Conservation (phyloP, 2,797 vertebrate species). For the Silurus aristotelis region DNA sequence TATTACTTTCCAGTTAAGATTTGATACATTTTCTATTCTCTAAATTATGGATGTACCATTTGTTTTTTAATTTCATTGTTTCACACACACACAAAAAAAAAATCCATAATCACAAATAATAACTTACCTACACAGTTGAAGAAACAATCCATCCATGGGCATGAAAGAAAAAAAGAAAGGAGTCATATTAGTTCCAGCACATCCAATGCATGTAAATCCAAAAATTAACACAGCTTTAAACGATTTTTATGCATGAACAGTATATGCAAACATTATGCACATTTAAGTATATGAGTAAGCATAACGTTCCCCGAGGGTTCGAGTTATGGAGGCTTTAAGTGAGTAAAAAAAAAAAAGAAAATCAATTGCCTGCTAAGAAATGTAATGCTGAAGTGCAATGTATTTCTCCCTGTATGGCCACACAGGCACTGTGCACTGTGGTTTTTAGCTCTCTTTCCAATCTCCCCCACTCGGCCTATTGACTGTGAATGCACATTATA, state of each 20-base stretch:
- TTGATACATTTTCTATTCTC: too few relatives aligned
- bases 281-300: constrained; percentile 11
- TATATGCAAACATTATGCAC: background rate
- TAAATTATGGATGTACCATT: too few relatives aligned
- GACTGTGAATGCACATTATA: constrained; percentile 28
- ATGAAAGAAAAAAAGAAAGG: constrained; percentile 34
- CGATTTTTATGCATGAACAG: background rate
- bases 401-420: background rate
- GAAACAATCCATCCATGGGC: constrained; percentile 19
- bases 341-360: background rate
- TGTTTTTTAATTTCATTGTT: too few relatives aligned
- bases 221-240: background rate
- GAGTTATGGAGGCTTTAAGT: constrained; percentile 2
- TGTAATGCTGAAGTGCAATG: background rate
- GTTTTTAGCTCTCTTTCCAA: background rate
- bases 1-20: too few relatives aligned
- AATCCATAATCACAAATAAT: constrained; percentile 1
- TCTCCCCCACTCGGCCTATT: constrained; percentile 1
- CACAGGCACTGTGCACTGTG: background rate
- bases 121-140: constrained; percentile 49
- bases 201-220: background rate
- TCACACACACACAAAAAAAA: too few relatives aligned
- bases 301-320: background rate
- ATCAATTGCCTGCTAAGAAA: constrained; percentile 13
- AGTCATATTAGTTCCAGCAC: constrained; percentile 24